These are phyloP conservation scores for Choreutis nemorana DNA, from an alignment of 2,888 invertebrate genomes.

Conservation along the genomic window DNA sequence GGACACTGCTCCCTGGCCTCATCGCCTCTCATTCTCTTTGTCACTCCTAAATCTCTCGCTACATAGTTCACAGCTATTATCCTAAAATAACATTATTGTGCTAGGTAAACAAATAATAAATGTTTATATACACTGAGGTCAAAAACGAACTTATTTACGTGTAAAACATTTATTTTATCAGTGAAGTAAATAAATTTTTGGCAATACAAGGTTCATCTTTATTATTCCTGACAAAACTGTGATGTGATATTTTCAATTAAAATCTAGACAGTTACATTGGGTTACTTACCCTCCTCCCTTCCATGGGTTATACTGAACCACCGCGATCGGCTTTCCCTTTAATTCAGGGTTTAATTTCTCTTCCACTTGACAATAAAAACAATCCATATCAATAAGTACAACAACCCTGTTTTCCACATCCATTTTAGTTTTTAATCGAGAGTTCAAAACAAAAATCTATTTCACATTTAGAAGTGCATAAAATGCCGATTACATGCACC, in stretches of 20 bases:
- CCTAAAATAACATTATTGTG: slow-evolving; percentile 54
- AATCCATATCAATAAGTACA: slow-evolving; percentile 97
- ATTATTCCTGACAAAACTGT: neutral
- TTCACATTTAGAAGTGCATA: too few relatives aligned
- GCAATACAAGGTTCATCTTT: neutral
- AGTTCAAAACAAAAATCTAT: too few relatives aligned
- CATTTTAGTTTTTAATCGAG: too few relatives aligned
- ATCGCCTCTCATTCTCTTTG: slow-evolving; percentile 87
- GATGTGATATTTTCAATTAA: too few relatives aligned
- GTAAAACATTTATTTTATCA: neutral
- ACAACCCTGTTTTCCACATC: slow-evolving; percentile 72
- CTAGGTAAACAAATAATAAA: neutral
- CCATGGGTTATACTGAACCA: slow-evolving; percentile 96
- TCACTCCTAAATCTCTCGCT: slow-evolving; percentile 90
- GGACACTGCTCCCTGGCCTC: slow-evolving; percentile 92
- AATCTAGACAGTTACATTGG: too few relatives aligned
- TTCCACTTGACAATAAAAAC: slow-evolving; percentile 99
- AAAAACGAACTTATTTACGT: neutral
- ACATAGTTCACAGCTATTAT: slow-evolving; percentile 98
- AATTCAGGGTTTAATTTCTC: slow-evolving; percentile 85
- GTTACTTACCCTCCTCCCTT: slow-evolving; percentile 86
- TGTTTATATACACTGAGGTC: neutral
- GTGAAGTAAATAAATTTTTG: neutral
- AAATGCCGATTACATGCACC: too few relatives aligned
- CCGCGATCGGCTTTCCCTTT: slow-evolving; percentile 90